Conservation (phyloP, 2,888 invertebrate genomes). For the Ectobius pallidus region DNA sequence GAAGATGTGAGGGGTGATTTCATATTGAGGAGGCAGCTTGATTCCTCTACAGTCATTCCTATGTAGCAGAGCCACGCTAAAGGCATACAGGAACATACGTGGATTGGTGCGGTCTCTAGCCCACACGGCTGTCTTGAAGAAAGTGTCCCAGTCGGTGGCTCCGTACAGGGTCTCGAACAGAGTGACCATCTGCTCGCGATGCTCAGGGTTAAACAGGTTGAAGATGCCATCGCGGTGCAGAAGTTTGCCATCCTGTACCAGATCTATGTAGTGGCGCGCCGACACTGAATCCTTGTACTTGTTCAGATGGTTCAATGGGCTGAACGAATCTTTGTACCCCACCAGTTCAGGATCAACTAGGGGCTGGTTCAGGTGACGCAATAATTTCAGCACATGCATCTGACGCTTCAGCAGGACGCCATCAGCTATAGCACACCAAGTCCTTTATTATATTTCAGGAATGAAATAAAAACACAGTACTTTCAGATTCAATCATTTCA, state of each 20-base stretch:
- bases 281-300: conserved; percentile 40
- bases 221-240: conserved; percentile 43
- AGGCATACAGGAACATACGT: conserved; percentile 49
- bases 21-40: conserved; percentile 48
- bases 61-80: conserved; percentile 48
- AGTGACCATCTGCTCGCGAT: conserved; percentile 45
- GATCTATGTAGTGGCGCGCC: conserved; percentile 38
- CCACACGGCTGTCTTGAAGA: conserved; percentile 45
- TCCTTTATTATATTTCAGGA: no score
- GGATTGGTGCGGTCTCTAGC: conserved; percentile 47
- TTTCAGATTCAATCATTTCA: no score
- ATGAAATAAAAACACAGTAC: no score
- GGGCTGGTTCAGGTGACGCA: conserved; percentile 41
- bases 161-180: conserved; percentile 45
- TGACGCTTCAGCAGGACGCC: conserved; percentile 42
- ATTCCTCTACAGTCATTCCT: conserved; percentile 44
- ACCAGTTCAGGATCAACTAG: conserved; percentile 42
- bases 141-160: conserved; percentile 44
- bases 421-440: conserved; percentile 42
- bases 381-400: conserved; percentile 43
- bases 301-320: conserved; percentile 40
- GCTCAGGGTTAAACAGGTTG: conserved; percentile 45
- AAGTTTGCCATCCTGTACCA: conserved; percentile 40
- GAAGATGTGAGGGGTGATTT: conserved; percentile 49
- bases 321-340: conserved; percentile 38